Evolutionary conservation across 1,140 invertebrate species (phyloP).

Genomic region (Apis mellifera): Amel_HAv3.1 CM009931.2:12011001-12011500

Average conservation of each 20-base stretch:
- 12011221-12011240: not conserved
- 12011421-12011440: not conserved
- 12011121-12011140: too few relatives aligned
- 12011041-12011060: constrained; percentile 13
- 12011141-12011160: not conserved
- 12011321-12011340: too few relatives aligned
- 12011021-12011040: constrained; percentile 21
- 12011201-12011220: too few relatives aligned
- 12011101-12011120: not conserved
- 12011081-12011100: not conserved
- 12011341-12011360: not conserved
- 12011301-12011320: too few relatives aligned
- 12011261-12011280: too few relatives aligned
- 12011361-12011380: not conserved
- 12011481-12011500: not conserved
- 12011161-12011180: not conserved
- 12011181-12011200: not conserved
- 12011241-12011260: too few relatives aligned
- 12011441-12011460: not conserved
- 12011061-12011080: not conserved
- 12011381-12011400: not conserved
- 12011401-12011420: constrained; percentile 3
- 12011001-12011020: not conserved
- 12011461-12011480: not conserved
- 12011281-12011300: too few relatives aligned